Evolutionary conservation across 2,113 vertebrate genomes (phyloP), one percentile per base, ranked within the genome.

Genomic region (Myrmophylax atrothorax): DNA sequence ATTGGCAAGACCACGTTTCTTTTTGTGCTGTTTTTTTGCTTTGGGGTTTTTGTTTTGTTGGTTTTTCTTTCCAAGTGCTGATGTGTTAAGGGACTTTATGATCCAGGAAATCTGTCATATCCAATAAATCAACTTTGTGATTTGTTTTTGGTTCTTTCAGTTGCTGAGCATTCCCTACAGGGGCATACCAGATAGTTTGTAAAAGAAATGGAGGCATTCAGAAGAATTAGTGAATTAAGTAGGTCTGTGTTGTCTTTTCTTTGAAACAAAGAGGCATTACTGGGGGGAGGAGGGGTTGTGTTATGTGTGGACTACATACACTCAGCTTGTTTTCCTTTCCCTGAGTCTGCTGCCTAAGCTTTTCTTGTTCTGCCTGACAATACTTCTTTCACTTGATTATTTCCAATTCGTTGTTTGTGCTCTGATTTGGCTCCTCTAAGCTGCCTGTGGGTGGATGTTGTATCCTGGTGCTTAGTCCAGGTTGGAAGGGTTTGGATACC

Each of bases 151-250:
- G n/a, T 90, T 92, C 52, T 94, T 84, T 70, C 73, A 59, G 68
- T 84, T 92, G 52, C 76, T 89, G 73, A 89, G 47, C 76, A 56
- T 91, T 94, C 56, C 56, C 91, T 64, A 31, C 40, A 89, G 84
- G 80, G 77, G 7, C 67, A 63, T 72, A 72, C 63, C 80, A 92
- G 52, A 79, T 84, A 93, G 81, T 91, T 92, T 91, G 84, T 94
- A 60, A 93, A 90, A 96, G 80, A 91, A 84, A 86, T 81, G 16
- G 60, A 90, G 49, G 79, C 67, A 73, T 86, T 92, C 84, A 90
- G 73, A 90, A 92, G 55, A 92, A 82, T 94, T 97, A 89, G 66
- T 95, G 91, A 92, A 91, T 95, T 92, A 84, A 94, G 74, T 93
- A 93, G 88, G 55, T 91, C 60, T 82, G 58, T 90, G 83, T 83